Conservation (phyloP, 2,113 vertebrate species). For the Ancistrus triradiatus region DNA sequence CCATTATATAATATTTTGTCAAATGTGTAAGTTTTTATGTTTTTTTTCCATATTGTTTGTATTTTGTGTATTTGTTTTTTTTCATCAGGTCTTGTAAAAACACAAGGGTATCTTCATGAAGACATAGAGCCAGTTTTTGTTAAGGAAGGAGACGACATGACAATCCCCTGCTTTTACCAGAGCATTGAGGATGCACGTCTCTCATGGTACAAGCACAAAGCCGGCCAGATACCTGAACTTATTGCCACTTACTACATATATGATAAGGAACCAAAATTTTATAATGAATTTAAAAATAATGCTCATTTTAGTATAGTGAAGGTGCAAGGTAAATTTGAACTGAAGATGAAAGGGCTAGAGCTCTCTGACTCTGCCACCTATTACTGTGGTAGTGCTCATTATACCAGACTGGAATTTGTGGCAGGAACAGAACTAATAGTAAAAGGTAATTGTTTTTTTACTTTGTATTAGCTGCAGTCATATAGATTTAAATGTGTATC, state of each 20-base stretch:
- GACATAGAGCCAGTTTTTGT: neutral
- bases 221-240: conserved; percentile 47
- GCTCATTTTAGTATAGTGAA: conserved; percentile 46
- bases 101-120: neutral
- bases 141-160: conserved; percentile 47
- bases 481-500: too few relatives aligned
- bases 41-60: too few relatives aligned
- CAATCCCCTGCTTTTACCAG: conserved; percentile 46
- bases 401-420: conserved; percentile 55
- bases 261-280: conserved; percentile 12
- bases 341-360: conserved; percentile 47
- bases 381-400: conserved; percentile 58
- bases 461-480: neutral
- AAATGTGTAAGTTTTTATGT: too few relatives aligned
- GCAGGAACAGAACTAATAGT: conserved; percentile 53
- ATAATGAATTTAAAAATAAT: conserved; percentile 34
- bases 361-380: conserved; percentile 53
- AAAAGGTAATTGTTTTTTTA: conserved; percentile 44
- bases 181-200: conserved; percentile 52
- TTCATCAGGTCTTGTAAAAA: conserved; percentile 8
- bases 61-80: neutral
- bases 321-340: conserved; percentile 28
- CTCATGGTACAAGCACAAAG: conserved; percentile 57
- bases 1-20: too few relatives aligned
- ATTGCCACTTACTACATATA: conserved; percentile 55